Evolutionary conservation across 2,888 invertebrate species (phyloP), one percentile per base, ranked within the genome.

Genomic region (Parnassius mnemosyne): DNA sequence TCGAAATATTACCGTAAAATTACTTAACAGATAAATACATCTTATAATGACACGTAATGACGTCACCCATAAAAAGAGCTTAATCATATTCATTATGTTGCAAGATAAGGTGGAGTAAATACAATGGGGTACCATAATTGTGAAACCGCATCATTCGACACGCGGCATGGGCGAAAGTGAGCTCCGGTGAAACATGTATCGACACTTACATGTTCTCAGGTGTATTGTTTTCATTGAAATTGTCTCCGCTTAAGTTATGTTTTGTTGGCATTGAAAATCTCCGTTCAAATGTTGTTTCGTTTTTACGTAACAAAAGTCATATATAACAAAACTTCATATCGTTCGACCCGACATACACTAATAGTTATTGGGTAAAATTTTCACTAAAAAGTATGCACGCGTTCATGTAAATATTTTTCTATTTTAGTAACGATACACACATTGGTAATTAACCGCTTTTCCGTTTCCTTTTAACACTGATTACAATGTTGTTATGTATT

Each of bases 81-180:
- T 88, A 88, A 89, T 90, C 85, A 88, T 89, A 90, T 88, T 84
- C 86, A 79, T 71, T 73, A 79, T 89, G 84, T 84, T 81, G 89
- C 76, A 90, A 90, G 85, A 79, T 83, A 83, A 87, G 85, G 84
- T 85, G 86, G 79, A 82, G 83, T 82, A 78, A 84, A 84, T 87
- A 90, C 90, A 90, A 91, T 89, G 83, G 86, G 86, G 80, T 77
- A 77, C 78, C 73, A 76, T 81, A 81, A 73, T 89, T 86, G 82
- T 83, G 88, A 85, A 89, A 84, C 81, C 78, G 78, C 79, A 79
- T 80, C 80, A 78, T 83, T 84, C 85, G 83, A 80, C 84, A 89
- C 85, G 83, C 86, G 79, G 80, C 80, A 83, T 83, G 84, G 88
- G 89, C 89, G 89, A 90, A 91, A 90, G 89, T 84, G 78, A 80